These are phyloP conservation scores for Tringa solitaria DNA, from an alignment of 2,113 vertebrate genomes.

Conservation along the genomic window DNA sequence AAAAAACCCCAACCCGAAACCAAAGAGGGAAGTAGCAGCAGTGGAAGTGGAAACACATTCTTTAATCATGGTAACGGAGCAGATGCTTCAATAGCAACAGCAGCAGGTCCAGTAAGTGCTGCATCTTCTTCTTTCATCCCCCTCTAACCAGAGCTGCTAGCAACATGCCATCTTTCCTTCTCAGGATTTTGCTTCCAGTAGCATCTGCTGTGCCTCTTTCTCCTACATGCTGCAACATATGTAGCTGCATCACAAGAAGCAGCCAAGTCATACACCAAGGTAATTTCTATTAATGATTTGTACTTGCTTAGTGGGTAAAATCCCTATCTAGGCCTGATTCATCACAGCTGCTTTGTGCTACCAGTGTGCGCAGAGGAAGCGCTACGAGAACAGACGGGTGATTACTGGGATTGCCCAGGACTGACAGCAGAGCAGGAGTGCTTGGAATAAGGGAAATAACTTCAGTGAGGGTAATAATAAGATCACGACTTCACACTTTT, in stretches of 20 bases:
- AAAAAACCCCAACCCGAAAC: neutral
- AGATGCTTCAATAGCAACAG: slow-evolving; percentile 65
- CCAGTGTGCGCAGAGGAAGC: neutral
- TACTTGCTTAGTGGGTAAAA: slow-evolving; percentile 38
- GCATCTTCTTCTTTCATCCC: slow-evolving; percentile 51
- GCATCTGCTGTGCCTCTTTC: slow-evolving; percentile 65
- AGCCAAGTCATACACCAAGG: slow-evolving; percentile 53
- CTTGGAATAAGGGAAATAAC: neutral
- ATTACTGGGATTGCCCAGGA: neutral
- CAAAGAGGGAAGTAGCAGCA: neutral
- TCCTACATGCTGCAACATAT: slow-evolving; percentile 48
- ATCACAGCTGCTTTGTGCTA: slow-evolving; percentile 15
- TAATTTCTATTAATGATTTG: slow-evolving; percentile 65
- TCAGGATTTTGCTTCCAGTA: slow-evolving; percentile 55
- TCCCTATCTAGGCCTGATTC: slow-evolving; percentile 5
- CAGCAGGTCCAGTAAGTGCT: slow-evolving; percentile 56
- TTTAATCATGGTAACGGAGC: slow-evolving; percentile 57
- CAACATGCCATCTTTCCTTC: slow-evolving; percentile 57
- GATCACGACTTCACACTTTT: neutral
- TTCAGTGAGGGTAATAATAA: neutral
- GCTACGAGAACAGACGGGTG: fast-evolving
- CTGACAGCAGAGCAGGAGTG: neutral
- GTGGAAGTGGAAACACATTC: neutral
- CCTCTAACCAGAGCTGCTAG: slow-evolving; percentile 51
- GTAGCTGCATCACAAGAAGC: slow-evolving; percentile 42